Evolutionary conservation across 2,113 vertebrate genomes (phyloP).

Genomic region (Accipiter cooperii): DNA sequence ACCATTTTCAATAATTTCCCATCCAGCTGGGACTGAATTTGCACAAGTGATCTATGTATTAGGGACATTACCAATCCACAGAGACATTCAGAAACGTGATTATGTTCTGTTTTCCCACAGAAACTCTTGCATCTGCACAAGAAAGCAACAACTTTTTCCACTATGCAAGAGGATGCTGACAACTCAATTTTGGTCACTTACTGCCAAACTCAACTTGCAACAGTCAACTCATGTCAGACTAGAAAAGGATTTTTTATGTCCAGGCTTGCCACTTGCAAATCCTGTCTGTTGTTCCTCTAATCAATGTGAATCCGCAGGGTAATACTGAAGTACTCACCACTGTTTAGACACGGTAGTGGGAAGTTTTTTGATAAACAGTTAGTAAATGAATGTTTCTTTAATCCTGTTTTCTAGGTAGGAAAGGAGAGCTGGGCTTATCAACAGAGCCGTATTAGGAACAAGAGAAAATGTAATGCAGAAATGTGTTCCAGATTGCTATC

Average conservation of each 20-base stretch:
- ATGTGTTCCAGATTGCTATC: conserved; percentile 70
- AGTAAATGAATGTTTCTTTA: neutral
- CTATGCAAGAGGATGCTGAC: neutral
- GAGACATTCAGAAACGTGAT: conserved; percentile 29
- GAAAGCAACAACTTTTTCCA: conserved; percentile 23
- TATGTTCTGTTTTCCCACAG: conserved; percentile 47
- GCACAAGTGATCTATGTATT: conserved; percentile 51
- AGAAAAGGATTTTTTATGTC: neutral
- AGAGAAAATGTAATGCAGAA: conserved; percentile 73
- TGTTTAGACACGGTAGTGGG: neutral
- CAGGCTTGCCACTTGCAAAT: neutral
- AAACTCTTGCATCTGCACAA: conserved; percentile 42
- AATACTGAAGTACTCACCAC: neutral
- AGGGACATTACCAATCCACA: conserved; percentile 45
- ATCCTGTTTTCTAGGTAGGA: conserved; percentile 64
- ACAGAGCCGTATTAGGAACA: conserved; percentile 72
- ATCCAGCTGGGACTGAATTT: conserved; percentile 57
- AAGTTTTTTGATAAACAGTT: neutral
- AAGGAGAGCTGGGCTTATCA: conserved; percentile 75
- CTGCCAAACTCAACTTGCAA: conserved; percentile 1
- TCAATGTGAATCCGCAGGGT: rapidly evolving
- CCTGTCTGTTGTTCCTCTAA: neutral
- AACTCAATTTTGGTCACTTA: conserved; percentile 8
- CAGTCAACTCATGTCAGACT: neutral
- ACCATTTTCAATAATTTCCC: conserved; percentile 51